phyloP scores from a whole-genome alignment of 2,888 invertebrate genomes.

The Protophormia terraenovae region DNA sequence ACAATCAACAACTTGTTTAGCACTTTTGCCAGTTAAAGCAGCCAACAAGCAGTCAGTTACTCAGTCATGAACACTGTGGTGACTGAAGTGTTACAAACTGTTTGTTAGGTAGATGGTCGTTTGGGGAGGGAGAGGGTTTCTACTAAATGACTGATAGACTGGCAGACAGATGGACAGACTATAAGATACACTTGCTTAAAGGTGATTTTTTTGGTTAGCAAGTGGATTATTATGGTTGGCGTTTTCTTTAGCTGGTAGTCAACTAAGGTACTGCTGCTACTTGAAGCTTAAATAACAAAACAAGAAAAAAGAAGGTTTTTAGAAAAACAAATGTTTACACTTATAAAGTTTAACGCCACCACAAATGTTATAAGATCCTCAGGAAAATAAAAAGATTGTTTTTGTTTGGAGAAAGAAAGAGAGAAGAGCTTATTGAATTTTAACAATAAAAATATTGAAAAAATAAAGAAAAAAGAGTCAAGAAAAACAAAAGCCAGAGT shows the following conservation, averaged over 20 bases:
- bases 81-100: not conserved
- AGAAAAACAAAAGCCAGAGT: not conserved
- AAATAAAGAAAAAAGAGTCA: not conserved
- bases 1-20: slow-evolving; percentile 66
- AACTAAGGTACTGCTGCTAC: not conserved
- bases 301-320: not conserved
- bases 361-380: not conserved
- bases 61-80: slow-evolving; percentile 40
- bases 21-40: slow-evolving; percentile 53
- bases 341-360: not conserved
- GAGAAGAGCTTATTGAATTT: not conserved
- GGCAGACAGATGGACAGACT: not conserved
- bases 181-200: slow-evolving; percentile 7
- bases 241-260: not conserved
- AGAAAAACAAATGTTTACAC: slow-evolving; percentile 1
- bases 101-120: not conserved
- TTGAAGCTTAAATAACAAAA: not conserved
- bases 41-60: slow-evolving; percentile 8
- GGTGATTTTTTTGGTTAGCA: slow-evolving; percentile 27
- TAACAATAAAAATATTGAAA: not conserved
- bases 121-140: too few relatives aligned
- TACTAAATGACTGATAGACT: not conserved
- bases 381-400: not conserved
- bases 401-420: not conserved
- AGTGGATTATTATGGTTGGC: slow-evolving; percentile 8